Evolutionary conservation across 2,113 vertebrate species (phyloP), one percentile per base, ranked within the genome.

Genomic region (Euleptes europaea): DNA sequence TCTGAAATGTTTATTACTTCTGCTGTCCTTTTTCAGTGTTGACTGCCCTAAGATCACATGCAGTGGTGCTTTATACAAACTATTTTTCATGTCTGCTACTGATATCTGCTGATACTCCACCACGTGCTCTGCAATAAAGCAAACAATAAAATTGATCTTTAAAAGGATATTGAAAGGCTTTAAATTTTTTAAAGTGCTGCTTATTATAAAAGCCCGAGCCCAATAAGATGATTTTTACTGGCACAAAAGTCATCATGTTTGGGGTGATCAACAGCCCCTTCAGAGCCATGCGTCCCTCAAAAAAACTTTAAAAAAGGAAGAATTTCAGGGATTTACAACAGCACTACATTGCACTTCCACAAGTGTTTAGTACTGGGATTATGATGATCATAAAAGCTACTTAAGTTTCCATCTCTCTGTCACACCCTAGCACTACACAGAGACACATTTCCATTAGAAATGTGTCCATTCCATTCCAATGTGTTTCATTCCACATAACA

Each of bases 101-200:
- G 65, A 76, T 76, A 33, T 14, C 67, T 69, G 47, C n/a, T 82
- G 85, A 77, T 54, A 44, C 13, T 76, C 47, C 44, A 57, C 15
- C 69, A 81, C 38, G 33, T 76, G 28, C 21, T 35, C 85, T 86
- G 72, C 35, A 82, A 82, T 26, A 54, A 49, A 86, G 28, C 57
- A 76, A 76, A 74, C 63, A 86, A 60, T 44, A 78, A 42, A 47
- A 72, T 8, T 60, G 38, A n/a, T 42, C 40, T 60, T 60, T 28
- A 63, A 63, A 28, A 26, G 26, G 23, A 28, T 63, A 71, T 71
- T 71, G 5, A 54, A 82, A 38, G 2, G 38, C 28, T 81, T 71
- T 69, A n/a, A 69, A 44, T 44, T 44, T 57, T 44, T 31, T n/a
- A 10, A 54, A 76, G n/a, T 51, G 15, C 71, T 66, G n/a, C 14